Base-by-base conservation (phyloP, 2,888 invertebrate species). In the Hybos culiciformis region DNA sequence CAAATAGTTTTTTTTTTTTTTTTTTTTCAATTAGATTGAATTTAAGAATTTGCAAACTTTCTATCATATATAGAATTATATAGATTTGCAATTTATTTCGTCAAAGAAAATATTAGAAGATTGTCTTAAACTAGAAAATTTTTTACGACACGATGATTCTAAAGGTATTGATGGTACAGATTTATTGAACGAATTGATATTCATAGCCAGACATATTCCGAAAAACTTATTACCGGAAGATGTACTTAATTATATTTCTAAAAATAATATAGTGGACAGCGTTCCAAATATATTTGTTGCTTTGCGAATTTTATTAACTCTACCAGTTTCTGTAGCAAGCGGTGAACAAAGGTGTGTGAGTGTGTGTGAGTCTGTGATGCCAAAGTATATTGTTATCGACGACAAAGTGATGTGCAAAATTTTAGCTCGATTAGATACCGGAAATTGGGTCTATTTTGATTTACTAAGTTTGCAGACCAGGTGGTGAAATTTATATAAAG, bases 241-340 rank as follows among this genome's bases (percentile, higher is more conserved):
- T 26, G 26, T 26, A 26, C 26, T 26, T 26, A 26, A 26, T 26
- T 26, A 26, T 26, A 26, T 26, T 26, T 26, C 11, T 26, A 26
- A 26, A 26, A 26, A 26, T 26, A 26, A 26, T 26, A 26, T 26
- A 26, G 26, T 26, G 26, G 26, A 26, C 26, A 26, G 26, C 26
- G 31, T 31, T 31, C 38, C 38, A 26, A 38, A 38, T 37, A 17
- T 33, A 29, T 21, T 37, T 6, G 38, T 34, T 36, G 36, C 40
- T 31, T 40, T 39, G 20, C 15, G 34, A 39, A 44, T 44, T 40
- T 18, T 44, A 23, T 20, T 44, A 44, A 40, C 40, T 24, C 26
- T 36, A n/a, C 44, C 44, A 23, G 40, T 44, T 37, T 26, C 39
- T 14, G 36, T 44, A 12, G 37, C 40, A 39, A 36, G 29, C 19